These are phyloP conservation scores for Leucopternis melanops DNA, from an alignment of 2,113 vertebrate species.

Conservation along the genomic window DNA sequence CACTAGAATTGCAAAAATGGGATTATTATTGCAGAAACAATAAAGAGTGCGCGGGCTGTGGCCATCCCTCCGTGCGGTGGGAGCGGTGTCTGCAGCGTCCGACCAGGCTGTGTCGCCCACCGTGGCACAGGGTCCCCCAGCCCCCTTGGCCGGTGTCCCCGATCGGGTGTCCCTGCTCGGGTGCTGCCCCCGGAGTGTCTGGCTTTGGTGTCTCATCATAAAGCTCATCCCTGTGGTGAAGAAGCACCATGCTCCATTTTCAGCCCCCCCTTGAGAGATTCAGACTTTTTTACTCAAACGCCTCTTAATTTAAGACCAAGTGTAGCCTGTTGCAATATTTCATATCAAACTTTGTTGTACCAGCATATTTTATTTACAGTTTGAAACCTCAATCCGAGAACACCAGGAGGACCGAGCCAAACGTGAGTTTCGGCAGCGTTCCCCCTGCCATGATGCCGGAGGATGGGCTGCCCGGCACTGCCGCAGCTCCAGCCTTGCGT, in stretches of 20 bases:
- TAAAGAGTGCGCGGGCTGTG: not conserved
- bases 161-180: not conserved
- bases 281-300: not conserved
- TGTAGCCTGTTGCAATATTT: not conserved
- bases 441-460: fast-evolving
- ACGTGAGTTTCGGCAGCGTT: fast-evolving
- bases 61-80: not conserved
- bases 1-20: not conserved
- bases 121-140: not conserved
- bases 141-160: not conserved
- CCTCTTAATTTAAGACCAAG: not conserved
- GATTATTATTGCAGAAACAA: not conserved
- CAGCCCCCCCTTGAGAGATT: fast-evolving
- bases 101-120: not conserved
- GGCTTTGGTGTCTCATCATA: not conserved
- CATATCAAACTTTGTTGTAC: not conserved
- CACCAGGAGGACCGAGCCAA: not conserved
- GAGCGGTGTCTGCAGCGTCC: fast-evolving
- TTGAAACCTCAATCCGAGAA: not conserved
- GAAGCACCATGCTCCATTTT: not conserved
- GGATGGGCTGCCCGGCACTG: not conserved
- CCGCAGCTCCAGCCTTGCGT: not conserved
- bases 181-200: not conserved
- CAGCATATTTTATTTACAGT: not conserved
- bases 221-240: not conserved